Conservation (phyloP, 2,113 vertebrate species). For the Aleadryas rufinucha region DNA sequence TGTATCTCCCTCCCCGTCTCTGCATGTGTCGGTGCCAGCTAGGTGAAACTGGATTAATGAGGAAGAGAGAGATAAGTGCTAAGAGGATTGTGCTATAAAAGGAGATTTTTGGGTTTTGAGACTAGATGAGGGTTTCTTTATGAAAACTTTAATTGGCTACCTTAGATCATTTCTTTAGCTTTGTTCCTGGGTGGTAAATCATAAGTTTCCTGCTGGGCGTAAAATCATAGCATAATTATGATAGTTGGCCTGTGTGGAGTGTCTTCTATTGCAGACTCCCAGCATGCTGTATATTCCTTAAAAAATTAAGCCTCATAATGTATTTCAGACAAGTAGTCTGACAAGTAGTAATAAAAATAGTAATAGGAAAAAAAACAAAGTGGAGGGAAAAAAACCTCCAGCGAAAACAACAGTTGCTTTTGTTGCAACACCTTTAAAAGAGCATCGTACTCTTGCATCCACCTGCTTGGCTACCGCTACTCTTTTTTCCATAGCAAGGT, state of each 20-base stretch:
- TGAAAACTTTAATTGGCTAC: conserved; percentile 67
- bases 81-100: conserved; percentile 58
- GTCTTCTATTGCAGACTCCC: conserved; percentile 38
- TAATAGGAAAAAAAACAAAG: neutral
- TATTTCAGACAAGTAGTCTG: conserved; percentile 49
- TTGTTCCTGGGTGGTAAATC: conserved; percentile 64
- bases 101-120: conserved; percentile 55
- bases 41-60: conserved; percentile 62
- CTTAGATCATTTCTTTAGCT: conserved; percentile 62
- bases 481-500: neutral
- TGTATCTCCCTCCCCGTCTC: neutral
- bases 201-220: conserved; percentile 41
- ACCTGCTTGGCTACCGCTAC: neutral
- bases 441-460: neutral
- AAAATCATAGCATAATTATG: conserved; percentile 57
- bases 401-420: neutral
- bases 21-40: conserved; percentile 37
- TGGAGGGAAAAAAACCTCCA: neutral
- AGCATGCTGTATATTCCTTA: conserved; percentile 16
- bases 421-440: conserved; percentile 5
- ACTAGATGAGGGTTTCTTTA: conserved; percentile 45
- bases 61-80: conserved; percentile 58
- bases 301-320: conserved; percentile 31
- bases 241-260: conserved; percentile 40
- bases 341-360: conserved; percentile 54